phyloP scores from a whole-genome alignment of 2,888 invertebrate genomes.

The Muschampia plurimacula region DNA sequence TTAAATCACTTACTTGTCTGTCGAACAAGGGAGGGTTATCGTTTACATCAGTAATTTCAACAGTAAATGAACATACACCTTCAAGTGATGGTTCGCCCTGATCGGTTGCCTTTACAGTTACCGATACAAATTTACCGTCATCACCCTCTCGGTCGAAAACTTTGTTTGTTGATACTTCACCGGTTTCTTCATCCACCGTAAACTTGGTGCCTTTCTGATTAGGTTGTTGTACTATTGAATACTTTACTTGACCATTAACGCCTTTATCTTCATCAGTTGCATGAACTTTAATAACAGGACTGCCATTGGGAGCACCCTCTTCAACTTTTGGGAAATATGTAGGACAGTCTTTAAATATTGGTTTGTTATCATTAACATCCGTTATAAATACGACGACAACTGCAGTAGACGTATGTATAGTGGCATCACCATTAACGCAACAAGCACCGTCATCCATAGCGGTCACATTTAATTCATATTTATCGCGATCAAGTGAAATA shows the following conservation, averaged over 20 bases:
- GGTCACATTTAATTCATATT: conserved; percentile 98
- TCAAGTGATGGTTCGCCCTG: conserved; percentile 99
- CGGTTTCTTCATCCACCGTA: conserved; percentile 97
- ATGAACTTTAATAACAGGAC: conserved; percentile 96
- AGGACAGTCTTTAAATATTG: conserved; percentile 96
- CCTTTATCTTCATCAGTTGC: conserved; percentile 98
- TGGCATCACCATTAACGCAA: conserved; percentile 94
- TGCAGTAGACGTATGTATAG: conserved; percentile 96
- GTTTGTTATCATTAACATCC: conserved; percentile 98
- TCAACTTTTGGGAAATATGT: conserved; percentile 97
- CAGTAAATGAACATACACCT: conserved; percentile 99
- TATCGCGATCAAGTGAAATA: conserved; percentile 95
- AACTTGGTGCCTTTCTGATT: conserved; percentile 98
- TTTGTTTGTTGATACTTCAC: conserved; percentile 97
- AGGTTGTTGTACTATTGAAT: conserved; percentile 98
- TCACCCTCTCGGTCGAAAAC: conserved; percentile 99
- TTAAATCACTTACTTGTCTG: conserved; percentile 90
- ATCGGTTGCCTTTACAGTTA: conserved; percentile 99
- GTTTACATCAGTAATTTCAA: conserved; percentile 98
- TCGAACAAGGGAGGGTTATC: conserved; percentile 98
- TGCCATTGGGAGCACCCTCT: conserved; percentile 97
- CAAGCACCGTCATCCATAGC: conserved; percentile 99
- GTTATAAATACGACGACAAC: conserved; percentile 98
- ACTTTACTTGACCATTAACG: conserved; percentile 97
- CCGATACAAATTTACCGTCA: conserved; percentile 97